Evolutionary conservation across 1,140 invertebrate genomes (phyloP).

Genomic region (Sipha flava): DNA sequence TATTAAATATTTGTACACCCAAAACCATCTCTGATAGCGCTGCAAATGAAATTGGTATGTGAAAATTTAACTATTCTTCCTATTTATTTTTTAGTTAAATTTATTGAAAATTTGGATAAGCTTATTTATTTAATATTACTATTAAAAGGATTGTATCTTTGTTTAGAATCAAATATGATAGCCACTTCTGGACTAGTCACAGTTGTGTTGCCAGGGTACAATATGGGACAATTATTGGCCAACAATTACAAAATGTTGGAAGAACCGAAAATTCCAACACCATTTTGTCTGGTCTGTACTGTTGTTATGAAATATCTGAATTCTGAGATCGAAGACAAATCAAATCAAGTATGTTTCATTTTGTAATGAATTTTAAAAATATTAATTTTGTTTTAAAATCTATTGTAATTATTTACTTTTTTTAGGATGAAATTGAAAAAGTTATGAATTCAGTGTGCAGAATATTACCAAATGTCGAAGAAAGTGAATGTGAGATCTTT

Average conservation of each 20-base stretch:
- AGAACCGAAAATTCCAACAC: not conserved
- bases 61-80: not conserved
- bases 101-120: too few species aligned
- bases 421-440: not conserved
- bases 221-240: not conserved
- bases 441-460: not conserved
- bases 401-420: not conserved
- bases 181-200: not conserved
- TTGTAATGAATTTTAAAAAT: too few species aligned
- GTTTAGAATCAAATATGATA: constrained; percentile 21
- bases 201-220: not conserved
- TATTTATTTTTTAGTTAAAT: too few species aligned
- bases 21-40: not conserved
- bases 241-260: constrained; percentile 14
- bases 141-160: not conserved
- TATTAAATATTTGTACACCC: constrained; percentile 4
- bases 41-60: not conserved
- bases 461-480: constrained; percentile 1
- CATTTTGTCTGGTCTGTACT: not conserved
- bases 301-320: constrained; percentile 22
- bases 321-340: not conserved
- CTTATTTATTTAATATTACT: not conserved
- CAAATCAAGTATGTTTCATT: not conserved
- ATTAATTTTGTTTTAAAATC: too few species aligned
- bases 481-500: not conserved